Conservation (phyloP, 2,797 vertebrate genomes). For the Protosalanx chinensis region DNA sequence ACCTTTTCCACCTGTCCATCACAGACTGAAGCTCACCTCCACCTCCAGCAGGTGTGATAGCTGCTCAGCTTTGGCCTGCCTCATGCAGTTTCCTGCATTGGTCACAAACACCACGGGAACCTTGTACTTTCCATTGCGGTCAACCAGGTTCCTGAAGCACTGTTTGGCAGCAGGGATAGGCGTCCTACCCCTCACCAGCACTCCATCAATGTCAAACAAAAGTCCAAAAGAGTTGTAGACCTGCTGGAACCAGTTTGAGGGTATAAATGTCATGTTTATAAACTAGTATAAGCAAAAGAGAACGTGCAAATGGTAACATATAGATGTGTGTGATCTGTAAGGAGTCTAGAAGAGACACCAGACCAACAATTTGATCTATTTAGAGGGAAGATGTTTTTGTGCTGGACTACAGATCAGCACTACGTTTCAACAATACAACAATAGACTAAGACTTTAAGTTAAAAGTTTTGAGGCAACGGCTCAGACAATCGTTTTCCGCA, state of each 20-base stretch:
- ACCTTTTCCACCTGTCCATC: not conserved
- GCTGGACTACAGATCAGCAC: too few species aligned
- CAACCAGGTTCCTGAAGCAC: constrained; percentile 81
- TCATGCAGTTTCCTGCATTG: constrained; percentile 90
- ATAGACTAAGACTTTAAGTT: too few species aligned
- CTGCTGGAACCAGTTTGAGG: constrained; percentile 30
- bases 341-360: too few species aligned
- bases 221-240: constrained; percentile 78
- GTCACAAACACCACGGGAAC: constrained; percentile 94
- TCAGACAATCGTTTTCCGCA: too few species aligned
- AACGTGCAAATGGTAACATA: too few species aligned
- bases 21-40: constrained; percentile 72
- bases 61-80: constrained; percentile 82
- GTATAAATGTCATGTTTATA: not conserved
- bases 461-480: too few species aligned
- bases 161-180: constrained; percentile 85
- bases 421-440: too few species aligned
- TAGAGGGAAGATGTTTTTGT: too few species aligned
- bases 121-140: constrained; percentile 76
- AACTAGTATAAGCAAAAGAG: not conserved
- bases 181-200: constrained; percentile 85
- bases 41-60: constrained; percentile 82
- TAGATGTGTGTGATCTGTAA: too few species aligned
- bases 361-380: too few species aligned
- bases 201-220: constrained; percentile 93